Evolutionary conservation across 2,888 invertebrate species (phyloP).

Genomic region (Crossocerus cetratus): DNA sequence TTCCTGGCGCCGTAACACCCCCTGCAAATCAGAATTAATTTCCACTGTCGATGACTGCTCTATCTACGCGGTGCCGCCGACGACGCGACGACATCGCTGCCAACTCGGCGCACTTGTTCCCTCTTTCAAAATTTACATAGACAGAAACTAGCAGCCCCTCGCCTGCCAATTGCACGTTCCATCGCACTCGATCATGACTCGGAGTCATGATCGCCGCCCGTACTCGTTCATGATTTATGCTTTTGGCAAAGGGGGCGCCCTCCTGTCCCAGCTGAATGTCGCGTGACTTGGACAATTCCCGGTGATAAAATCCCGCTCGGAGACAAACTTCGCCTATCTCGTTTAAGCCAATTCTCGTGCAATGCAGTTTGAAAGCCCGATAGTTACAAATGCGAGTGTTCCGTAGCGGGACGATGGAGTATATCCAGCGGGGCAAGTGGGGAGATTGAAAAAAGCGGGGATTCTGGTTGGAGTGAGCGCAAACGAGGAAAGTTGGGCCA

Average conservation of each 20-base stretch:
- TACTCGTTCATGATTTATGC: not conserved
- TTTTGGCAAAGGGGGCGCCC: not conserved
- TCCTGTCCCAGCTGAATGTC: slow-evolving; percentile 2
- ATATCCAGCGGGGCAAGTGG: too few species aligned
- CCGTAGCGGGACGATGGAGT: not conserved
- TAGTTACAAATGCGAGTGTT: too few species aligned
- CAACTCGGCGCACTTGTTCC: not conserved
- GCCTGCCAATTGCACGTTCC: not conserved
- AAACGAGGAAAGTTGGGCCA: slow-evolving; percentile 19
- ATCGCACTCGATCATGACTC: not conserved
- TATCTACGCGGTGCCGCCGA: slow-evolving; percentile 10
- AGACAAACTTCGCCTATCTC: too few species aligned
- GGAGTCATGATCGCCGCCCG: not conserved
- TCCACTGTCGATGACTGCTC: slow-evolving; percentile 33
- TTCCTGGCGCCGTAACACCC: slow-evolving; percentile 59
- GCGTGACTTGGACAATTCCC: not conserved
- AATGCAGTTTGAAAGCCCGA: too few species aligned
- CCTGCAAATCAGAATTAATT: slow-evolving; percentile 48
- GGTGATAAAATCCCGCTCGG: too few species aligned
- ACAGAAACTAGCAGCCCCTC: not conserved
- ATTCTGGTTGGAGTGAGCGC: too few species aligned
- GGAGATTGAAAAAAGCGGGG: too few species aligned
- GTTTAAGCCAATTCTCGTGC: too few species aligned
- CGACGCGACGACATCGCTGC: slow-evolving; percentile 1
- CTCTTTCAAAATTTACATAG: not conserved